A percentile compares a stretch with the other conserved stretches of the same genome.
Conservation (phyloP, 1,140 invertebrate genomes). For the Eufriesea mexicana region DNA sequence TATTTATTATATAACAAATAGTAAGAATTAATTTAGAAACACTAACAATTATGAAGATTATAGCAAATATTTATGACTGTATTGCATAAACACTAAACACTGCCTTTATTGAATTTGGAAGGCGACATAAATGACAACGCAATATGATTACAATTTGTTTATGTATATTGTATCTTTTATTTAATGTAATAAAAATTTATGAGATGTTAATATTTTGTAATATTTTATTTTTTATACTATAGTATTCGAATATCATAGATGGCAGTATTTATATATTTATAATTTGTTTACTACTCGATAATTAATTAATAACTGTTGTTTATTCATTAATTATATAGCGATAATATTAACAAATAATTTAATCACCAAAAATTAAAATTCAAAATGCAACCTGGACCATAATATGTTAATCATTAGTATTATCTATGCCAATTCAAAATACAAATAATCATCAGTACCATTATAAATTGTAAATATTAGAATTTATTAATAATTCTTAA, state of each 20-base stretch:
- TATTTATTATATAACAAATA: too few relatives aligned
- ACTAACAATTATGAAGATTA: background rate
- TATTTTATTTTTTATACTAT: background rate
- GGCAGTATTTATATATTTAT: background rate
- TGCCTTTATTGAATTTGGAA: background rate
- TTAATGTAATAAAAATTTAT: background rate
- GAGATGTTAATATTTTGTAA: background rate
- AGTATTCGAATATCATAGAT: background rate
- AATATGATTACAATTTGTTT: background rate
- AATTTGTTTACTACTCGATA: too few relatives aligned
- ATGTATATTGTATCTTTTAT: background rate
- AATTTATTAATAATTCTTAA: too few relatives aligned
- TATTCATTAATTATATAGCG: too few relatives aligned
- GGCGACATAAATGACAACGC: background rate
- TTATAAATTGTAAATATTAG: too few relatives aligned
- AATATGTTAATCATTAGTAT: too few relatives aligned
- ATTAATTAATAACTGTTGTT: too few relatives aligned
- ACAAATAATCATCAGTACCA: too few relatives aligned
- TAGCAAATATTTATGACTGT: background rate
- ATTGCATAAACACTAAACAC: background rate
- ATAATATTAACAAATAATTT: too few relatives aligned
- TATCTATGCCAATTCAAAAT: too few relatives aligned
- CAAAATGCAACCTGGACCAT: too few relatives aligned
- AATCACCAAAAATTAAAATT: too few relatives aligned
- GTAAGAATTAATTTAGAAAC: background rate